Evolutionary conservation across 1,140 invertebrate species (phyloP).

Genomic region (Pygmarrhopalites habei): DNA sequence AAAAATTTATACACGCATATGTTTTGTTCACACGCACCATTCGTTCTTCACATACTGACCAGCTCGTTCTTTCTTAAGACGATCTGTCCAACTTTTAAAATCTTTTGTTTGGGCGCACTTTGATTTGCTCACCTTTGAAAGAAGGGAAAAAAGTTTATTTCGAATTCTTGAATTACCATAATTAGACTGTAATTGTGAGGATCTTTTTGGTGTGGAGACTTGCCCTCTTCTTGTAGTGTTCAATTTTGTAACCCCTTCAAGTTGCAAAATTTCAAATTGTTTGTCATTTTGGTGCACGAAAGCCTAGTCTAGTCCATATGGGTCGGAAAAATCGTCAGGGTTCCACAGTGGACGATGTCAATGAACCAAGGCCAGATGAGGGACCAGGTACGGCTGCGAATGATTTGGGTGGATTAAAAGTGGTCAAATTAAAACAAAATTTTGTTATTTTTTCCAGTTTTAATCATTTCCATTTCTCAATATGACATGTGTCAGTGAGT

Average conservation of each 20-base stretch:
- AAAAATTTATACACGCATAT: neutral
- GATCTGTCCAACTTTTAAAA: neutral
- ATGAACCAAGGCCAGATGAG: slow-evolving; percentile 29
- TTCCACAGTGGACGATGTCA: slow-evolving; percentile 14
- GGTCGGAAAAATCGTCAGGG: slow-evolving; percentile 37
- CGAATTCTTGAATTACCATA: neutral
- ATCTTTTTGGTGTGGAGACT: neutral
- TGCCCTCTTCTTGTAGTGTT: neutral
- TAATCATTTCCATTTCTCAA: too few relatives aligned
- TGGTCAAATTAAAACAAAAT: too few relatives aligned
- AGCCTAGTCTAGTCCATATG: slow-evolving; percentile 36
- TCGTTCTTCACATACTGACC: neutral
- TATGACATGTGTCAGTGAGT: too few relatives aligned
- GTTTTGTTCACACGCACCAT: neutral
- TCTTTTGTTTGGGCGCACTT: too few relatives aligned
- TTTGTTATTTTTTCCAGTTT: too few relatives aligned
- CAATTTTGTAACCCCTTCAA: neutral
- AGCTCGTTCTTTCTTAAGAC: neutral
- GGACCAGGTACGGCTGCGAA: slow-evolving; percentile 26
- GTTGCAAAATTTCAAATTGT: neutral
- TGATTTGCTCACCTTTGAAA: too few relatives aligned
- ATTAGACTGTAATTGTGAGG: neutral
- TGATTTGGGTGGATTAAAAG: too few relatives aligned
- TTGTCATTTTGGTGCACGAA: neutral
- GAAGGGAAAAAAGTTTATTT: neutral